phyloP scores from a whole-genome alignment of 2,797 vertebrate species.

The Gymnodraco acuticeps region DNA sequence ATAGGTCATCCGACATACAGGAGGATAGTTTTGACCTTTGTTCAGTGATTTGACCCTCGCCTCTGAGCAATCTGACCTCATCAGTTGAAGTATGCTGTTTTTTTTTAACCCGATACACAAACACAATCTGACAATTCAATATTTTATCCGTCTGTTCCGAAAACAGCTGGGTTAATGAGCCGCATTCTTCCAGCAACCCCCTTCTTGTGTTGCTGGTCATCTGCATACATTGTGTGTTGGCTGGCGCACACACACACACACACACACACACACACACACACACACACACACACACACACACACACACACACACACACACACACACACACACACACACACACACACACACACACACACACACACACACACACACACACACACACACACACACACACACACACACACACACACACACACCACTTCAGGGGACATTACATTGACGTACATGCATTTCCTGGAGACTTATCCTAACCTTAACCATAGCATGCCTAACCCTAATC shows the following conservation, averaged over 20 bases:
- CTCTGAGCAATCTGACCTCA: conserved; percentile 60
- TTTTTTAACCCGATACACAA: conserved; percentile 14
- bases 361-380: too few relatives aligned
- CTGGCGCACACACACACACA: too few relatives aligned
- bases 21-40: conserved; percentile 52
- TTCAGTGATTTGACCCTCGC: conserved; percentile 59
- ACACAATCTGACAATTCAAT: conserved; percentile 28
- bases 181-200: conserved; percentile 43
- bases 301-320: too few relatives aligned
- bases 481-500: too few relatives aligned
- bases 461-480: too few relatives aligned
- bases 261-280: too few relatives aligned
- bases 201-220: conserved; percentile 41
- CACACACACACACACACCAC: too few relatives aligned
- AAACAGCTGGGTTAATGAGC: conserved; percentile 57
- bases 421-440: too few relatives aligned
- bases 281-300: too few relatives aligned
- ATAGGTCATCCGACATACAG: conserved; percentile 37
- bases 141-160: conserved; percentile 28
- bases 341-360: not conserved
- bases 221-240: conserved; percentile 18
- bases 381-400: too few relatives aligned
- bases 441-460: too few relatives aligned
- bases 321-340: not conserved
- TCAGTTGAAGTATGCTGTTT: conserved; percentile 31